Conservation (phyloP, 2,113 vertebrate species). For the Puffinus mauretanicus region DNA sequence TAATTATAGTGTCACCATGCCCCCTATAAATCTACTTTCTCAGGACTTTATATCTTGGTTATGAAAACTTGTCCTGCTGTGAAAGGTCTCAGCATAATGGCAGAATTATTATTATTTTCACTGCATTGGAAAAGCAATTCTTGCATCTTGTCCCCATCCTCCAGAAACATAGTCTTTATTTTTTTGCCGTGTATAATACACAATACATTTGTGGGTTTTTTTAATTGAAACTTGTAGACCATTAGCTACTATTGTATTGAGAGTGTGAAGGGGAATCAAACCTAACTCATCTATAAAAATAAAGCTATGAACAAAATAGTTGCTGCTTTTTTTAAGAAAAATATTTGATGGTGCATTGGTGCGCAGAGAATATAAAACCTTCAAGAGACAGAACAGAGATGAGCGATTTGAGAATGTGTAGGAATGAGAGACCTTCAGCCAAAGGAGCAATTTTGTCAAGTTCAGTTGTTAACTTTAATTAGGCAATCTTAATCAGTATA, state of each 20-base stretch:
- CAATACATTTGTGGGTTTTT: accelerated
- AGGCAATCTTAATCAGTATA: not conserved
- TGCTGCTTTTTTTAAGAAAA: not conserved
- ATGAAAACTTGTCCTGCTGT: conserved; percentile 1
- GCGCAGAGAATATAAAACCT: not conserved
- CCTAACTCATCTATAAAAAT: not conserved
- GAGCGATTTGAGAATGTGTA: not conserved
- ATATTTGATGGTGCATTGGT: not conserved
- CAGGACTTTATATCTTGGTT: not conserved
- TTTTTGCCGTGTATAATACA: not conserved
- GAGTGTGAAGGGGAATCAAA: not conserved
- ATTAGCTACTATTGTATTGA: not conserved
- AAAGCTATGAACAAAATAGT: not conserved
- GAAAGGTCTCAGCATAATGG: not conserved
- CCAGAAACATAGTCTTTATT: not conserved
- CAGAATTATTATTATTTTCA: not conserved
- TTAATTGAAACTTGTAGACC: not conserved
- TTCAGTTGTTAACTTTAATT: not conserved
- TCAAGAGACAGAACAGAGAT: not conserved
- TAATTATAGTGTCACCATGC: not conserved
- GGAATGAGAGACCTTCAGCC: not conserved
- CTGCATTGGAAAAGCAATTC: not conserved
- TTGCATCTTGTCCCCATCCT: not conserved
- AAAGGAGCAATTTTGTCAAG: not conserved
- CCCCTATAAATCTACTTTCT: conserved; percentile 1